These are phyloP conservation scores for Tiphia femorata DNA, from an alignment of 2,888 invertebrate genomes.

Conservation along the genomic window DNA sequence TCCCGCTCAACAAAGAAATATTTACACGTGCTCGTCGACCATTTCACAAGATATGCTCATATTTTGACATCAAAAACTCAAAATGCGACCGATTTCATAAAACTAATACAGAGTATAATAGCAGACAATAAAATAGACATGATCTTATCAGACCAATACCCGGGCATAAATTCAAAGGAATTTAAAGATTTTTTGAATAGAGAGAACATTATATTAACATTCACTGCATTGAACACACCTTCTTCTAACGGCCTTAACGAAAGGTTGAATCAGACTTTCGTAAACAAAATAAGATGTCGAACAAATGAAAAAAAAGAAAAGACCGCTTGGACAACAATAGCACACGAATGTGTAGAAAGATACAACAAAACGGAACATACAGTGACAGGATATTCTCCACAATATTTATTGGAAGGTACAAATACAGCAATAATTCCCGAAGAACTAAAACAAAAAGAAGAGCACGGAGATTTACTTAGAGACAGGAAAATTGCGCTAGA, in stretches of 20 bases:
- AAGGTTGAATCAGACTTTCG: slow-evolving; percentile 22
- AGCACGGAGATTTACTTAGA: slow-evolving; percentile 7
- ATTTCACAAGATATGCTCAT: slow-evolving; percentile 23
- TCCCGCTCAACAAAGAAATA: slow-evolving; percentile 21
- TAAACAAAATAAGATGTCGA: slow-evolving; percentile 47
- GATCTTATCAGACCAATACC: slow-evolving; percentile 23
- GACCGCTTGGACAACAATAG: slow-evolving; percentile 41
- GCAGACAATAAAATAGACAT: slow-evolving; percentile 12
- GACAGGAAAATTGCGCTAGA: slow-evolving; percentile 40
- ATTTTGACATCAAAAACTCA: slow-evolving; percentile 26
- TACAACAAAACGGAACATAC: slow-evolving; percentile 44
- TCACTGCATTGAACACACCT: slow-evolving; percentile 20
- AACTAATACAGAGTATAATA: slow-evolving; percentile 12
- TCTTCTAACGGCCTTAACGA: slow-evolving; percentile 12
- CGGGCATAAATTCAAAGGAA: slow-evolving; percentile 24
- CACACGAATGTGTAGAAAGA: slow-evolving; percentile 37
- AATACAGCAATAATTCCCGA: slow-evolving; percentile 19
- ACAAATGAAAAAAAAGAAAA: slow-evolving; percentile 37
- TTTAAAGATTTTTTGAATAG: slow-evolving; percentile 19
- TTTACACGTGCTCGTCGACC: slow-evolving; percentile 19
- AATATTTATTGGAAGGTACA: slow-evolving; percentile 36
- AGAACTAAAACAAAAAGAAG: slow-evolving; percentile 26
- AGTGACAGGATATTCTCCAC: slow-evolving; percentile 35
- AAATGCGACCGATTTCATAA: slow-evolving; percentile 17
- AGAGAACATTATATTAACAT: slow-evolving; percentile 13